Conservation (phyloP, 2,113 vertebrate species). For the Amblyornis subalaris region DNA sequence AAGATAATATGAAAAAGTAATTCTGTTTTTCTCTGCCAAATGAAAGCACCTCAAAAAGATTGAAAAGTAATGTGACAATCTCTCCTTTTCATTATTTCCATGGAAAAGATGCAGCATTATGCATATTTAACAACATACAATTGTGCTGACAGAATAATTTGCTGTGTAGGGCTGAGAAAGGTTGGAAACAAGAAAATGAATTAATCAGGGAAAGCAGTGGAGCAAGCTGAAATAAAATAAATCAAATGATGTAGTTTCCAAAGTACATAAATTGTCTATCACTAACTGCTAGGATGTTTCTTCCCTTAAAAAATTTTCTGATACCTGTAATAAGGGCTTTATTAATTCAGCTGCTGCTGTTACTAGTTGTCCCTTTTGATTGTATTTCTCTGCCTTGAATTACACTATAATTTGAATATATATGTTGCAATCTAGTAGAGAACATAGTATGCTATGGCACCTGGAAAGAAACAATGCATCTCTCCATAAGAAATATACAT, state of each 20-base stretch:
- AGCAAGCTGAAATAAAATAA: neutral
- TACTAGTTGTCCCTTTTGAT: neutral
- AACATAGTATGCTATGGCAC: neutral
- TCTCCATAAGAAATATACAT: neutral
- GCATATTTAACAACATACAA: neutral
- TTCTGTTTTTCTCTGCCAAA: neutral
- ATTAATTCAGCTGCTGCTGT: neutral
- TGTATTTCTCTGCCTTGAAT: neutral
- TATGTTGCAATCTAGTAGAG: neutral
- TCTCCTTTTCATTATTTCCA: neutral
- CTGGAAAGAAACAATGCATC: neutral
- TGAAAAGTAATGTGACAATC: neutral
- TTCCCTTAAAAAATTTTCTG: neutral
- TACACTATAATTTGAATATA: neutral
- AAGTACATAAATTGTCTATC: neutral
- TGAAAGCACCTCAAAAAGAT: neutral
- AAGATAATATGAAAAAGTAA: neutral
- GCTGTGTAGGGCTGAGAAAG: neutral
- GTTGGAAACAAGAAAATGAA: neutral
- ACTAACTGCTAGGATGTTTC: neutral
- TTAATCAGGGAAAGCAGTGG: neutral
- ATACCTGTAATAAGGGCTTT: neutral
- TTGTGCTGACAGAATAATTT: neutral
- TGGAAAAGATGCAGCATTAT: neutral
- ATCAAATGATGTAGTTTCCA: neutral